Evolutionary conservation across 2,797 vertebrate genomes (phyloP).

Genomic region (Chrysocyon brachyurus): DNA sequence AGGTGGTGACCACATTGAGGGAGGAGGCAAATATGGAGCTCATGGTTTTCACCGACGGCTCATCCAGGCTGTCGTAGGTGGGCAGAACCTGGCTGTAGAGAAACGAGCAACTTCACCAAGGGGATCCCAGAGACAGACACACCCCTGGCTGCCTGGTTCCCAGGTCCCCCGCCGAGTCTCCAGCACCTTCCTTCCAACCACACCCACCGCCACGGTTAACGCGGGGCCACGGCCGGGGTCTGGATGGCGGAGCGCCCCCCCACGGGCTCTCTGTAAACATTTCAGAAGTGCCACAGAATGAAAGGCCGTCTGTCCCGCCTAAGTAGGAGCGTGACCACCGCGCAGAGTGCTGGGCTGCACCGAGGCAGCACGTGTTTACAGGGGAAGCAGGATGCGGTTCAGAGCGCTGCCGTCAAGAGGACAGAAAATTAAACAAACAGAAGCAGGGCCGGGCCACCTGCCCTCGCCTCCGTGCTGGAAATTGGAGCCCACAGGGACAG

Average conservation of each 20-base stretch:
- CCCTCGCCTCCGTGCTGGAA: background rate
- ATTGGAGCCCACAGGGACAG: background rate
- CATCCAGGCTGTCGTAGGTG: constrained; percentile 98
- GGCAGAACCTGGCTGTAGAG: constrained; percentile 96
- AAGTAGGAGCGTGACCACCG: constrained; percentile 48
- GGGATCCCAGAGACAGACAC: background rate
- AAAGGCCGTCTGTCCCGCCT: constrained; percentile 82
- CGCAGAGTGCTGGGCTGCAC: constrained; percentile 67
- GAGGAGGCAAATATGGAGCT: constrained; percentile 98
- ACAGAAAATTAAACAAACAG: constrained; percentile 85
- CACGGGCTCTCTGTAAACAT: constrained; percentile 78
- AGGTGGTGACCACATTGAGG: constrained; percentile 97
- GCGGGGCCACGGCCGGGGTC: constrained; percentile 72
- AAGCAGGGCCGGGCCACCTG: background rate
- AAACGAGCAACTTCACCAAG: background rate
- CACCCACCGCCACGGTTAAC: constrained; percentile 57
- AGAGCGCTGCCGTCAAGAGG: background rate
- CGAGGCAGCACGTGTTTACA: constrained; percentile 79
- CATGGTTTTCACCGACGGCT: constrained; percentile 99
- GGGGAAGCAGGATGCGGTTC: constrained; percentile 75
- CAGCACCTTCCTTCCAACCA: constrained; percentile 76
- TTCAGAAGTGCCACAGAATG: constrained; percentile 71
- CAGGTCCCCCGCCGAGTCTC: background rate
- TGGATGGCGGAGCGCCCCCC: background rate
- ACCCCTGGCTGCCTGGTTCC: accelerated